Conservation (phyloP, 2,113 vertebrate species). For the Grallaria varia region DNA sequence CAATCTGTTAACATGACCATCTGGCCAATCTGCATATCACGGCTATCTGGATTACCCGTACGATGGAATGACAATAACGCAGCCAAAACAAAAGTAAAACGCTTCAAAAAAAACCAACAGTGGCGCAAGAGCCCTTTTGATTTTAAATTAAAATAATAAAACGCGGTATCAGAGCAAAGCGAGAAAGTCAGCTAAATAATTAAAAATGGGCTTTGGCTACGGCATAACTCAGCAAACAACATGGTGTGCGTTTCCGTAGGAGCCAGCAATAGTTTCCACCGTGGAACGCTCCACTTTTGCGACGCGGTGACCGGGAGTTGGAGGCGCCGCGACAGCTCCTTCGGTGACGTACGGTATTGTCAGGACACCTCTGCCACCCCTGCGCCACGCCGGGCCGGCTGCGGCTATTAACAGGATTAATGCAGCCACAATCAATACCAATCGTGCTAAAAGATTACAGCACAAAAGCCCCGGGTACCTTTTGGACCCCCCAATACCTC, state of each 20-base stretch:
- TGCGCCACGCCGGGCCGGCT: not conserved
- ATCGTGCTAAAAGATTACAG: not conserved
- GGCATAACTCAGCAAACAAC: constrained; percentile 54
- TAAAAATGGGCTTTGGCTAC: constrained; percentile 24
- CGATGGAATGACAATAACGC: constrained; percentile 75
- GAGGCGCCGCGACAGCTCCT: constrained; percentile 7
- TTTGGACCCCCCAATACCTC: not conserved
- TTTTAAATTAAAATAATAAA: constrained; percentile 66
- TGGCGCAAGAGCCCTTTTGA: constrained; percentile 34
- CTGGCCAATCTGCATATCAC: constrained; percentile 79
- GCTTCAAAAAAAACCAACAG: constrained; percentile 61
- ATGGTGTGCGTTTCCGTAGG: not conserved
- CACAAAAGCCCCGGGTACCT: not conserved
- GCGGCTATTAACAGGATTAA: constrained; percentile 37
- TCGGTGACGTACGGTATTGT: not conserved
- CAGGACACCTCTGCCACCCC: constrained; percentile 35
- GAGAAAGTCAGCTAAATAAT: constrained; percentile 54
- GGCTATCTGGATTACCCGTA: constrained; percentile 72
- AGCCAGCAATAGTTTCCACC: constrained; percentile 2
- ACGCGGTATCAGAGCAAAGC: constrained; percentile 5
- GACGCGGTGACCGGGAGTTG: not conserved
- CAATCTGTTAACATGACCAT: constrained; percentile 82
- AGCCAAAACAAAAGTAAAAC: constrained; percentile 71
- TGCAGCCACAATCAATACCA: constrained; percentile 9
- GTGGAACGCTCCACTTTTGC: not conserved